Evolutionary conservation across 2,797 vertebrate species (phyloP).

Genomic region (Pseudomugil tenellus): DNA sequence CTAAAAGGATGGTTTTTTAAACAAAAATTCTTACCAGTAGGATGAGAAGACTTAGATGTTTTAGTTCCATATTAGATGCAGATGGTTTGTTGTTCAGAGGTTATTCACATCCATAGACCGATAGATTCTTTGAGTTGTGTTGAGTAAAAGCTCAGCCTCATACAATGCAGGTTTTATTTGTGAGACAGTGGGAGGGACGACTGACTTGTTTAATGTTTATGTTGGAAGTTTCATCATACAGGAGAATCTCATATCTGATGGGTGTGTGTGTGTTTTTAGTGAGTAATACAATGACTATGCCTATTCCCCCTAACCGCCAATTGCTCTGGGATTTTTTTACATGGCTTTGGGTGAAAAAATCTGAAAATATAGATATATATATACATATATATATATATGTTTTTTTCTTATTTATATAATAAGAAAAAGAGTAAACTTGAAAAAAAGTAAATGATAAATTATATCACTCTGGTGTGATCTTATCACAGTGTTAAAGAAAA

Average conservation of each 20-base stretch:
- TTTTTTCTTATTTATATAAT: too few species aligned
- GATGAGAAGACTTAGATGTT: slow-evolving; percentile 29
- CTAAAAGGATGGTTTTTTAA: background rate
- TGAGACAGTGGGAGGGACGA: slow-evolving; percentile 29
- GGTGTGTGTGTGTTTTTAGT: slow-evolving; percentile 8
- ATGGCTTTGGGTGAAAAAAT: too few species aligned
- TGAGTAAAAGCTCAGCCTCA: background rate
- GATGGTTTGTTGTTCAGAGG: background rate
- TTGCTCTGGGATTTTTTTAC: too few species aligned
- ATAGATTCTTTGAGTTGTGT: too few species aligned
- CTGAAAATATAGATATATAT: too few species aligned
- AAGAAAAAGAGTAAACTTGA: too few species aligned
- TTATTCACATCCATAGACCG: background rate
- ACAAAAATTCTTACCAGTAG: slow-evolving; percentile 62
- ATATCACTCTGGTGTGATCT: too few species aligned
- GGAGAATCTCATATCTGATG: background rate
- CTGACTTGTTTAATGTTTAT: background rate
- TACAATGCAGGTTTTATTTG: background rate
- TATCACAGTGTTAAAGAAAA: too few species aligned
- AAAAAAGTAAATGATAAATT: too few species aligned
- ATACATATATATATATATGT: too few species aligned
- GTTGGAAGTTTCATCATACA: background rate
- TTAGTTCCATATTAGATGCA: slow-evolving; percentile 39
- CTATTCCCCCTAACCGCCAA: too few species aligned
- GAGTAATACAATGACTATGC: background rate